Evolutionary conservation across 2,888 invertebrate genomes (phyloP).

Genomic region (Cheilosia pagana): DNA sequence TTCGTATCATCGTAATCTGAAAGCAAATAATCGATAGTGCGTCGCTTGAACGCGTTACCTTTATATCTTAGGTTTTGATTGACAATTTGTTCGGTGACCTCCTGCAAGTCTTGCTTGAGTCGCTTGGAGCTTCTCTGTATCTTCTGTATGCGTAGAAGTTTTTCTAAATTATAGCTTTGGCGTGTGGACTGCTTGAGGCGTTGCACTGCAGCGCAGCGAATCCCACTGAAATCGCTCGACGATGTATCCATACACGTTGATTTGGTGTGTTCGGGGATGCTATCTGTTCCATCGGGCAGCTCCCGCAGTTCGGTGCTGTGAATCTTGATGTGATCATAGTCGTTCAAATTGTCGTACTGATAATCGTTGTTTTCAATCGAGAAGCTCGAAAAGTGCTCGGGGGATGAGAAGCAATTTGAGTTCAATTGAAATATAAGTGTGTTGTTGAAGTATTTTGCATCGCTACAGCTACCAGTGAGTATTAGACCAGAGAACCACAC

Average conservation of each 20-base stretch:
- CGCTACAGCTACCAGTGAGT: conserved; percentile 82
- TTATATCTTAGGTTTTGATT: conserved; percentile 83
- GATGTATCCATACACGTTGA: conserved; percentile 28
- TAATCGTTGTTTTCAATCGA: conserved; percentile 52
- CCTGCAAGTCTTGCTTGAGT: conserved; percentile 86
- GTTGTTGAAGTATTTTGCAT: conserved; percentile 79
- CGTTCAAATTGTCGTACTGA: conserved; percentile 41
- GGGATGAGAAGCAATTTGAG: conserved; percentile 92
- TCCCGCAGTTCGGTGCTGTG: conserved; percentile 44
- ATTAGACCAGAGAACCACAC: conserved; percentile 93
- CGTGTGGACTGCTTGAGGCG: conserved; percentile 87
- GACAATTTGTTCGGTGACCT: conserved; percentile 84
- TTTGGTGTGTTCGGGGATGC: conserved; percentile 30
- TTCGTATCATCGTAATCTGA: conserved; percentile 79
- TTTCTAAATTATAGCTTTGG: conserved; percentile 89
- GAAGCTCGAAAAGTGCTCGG: conserved; percentile 81
- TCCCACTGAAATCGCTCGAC: conserved; percentile 78
- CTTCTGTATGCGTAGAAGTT: conserved; percentile 88
- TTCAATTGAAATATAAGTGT: conserved; percentile 93
- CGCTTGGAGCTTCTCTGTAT: conserved; percentile 90
- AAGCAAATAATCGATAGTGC: conserved; percentile 74
- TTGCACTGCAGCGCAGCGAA: conserved; percentile 81
- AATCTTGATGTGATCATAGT: conserved; percentile 52
- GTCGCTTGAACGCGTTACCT: conserved; percentile 77
- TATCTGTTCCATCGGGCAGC: conserved; percentile 9